Evolutionary conservation across 37 sponge, comb jelly and placozoan species (phyloP).

Genomic region (Aplysina aerophoba): DNA sequence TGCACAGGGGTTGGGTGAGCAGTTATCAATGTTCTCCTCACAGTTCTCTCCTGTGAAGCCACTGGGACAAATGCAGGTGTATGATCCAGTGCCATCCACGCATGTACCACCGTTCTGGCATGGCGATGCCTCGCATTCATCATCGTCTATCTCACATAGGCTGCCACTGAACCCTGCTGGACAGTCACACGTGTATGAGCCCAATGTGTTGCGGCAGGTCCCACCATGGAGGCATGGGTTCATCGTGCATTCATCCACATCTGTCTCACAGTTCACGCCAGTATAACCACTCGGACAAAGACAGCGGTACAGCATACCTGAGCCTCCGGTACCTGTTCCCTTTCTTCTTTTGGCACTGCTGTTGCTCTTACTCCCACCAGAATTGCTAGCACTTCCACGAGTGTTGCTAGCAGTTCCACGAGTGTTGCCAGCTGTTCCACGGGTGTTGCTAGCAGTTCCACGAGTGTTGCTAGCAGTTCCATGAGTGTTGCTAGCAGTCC

Average conservation of each 20-base stretch:
- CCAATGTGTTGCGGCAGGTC: neutral
- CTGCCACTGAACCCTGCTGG: neutral
- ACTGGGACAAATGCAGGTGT: neutral
- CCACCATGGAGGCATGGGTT: conserved; percentile 31
- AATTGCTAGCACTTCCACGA: no score
- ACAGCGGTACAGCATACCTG: neutral
- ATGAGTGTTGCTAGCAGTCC: no score
- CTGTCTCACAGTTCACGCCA: conserved; percentile 22
- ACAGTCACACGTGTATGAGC: conserved; percentile 16
- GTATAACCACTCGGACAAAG: conserved; percentile 32
- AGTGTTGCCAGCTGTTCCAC: no score
- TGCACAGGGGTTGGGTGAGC: conserved; percentile 18
- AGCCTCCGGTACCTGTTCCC: conserved; percentile 30
- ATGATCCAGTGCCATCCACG: neutral
- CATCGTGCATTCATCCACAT: conserved; percentile 31
- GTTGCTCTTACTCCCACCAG: no score
- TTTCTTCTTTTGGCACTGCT: neutral
- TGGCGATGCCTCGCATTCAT: neutral
- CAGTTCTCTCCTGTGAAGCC: conserved; percentile 9
- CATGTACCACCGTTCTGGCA: conserved; percentile 1
- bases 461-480: no score
- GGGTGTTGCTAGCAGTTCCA: no score
- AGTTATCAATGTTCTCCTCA: conserved; percentile 28
- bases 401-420: no score
- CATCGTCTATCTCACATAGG: neutral